Conservation (phyloP, 2,888 invertebrate species). For the Rapana venosa region DNA sequence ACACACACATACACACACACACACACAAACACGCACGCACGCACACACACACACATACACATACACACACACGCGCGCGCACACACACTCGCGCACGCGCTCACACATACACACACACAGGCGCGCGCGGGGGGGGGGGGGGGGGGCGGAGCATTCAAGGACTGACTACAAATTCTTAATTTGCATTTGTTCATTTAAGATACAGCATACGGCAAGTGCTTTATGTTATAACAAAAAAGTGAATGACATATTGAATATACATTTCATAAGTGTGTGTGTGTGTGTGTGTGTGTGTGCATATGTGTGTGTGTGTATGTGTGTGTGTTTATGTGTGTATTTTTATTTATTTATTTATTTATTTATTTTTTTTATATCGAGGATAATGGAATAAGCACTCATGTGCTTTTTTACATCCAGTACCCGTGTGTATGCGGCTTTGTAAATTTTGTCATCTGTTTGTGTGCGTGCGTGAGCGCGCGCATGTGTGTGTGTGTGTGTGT, state of each 20-base stretch:
- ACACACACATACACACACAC: too few species aligned
- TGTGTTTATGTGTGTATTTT: too few species aligned
- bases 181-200: neutral
- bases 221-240: neutral
- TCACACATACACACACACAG: neutral
- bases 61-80: neutral
- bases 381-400: too few species aligned
- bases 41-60: neutral
- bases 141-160: neutral
- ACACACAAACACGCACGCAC: neutral
- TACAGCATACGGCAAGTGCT: neutral
- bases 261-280: neutral
- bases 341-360: too few species aligned
- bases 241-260: neutral
- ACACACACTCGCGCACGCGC: neutral
- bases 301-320: neutral
- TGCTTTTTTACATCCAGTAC: too few species aligned
- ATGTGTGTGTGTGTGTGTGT: too few species aligned
- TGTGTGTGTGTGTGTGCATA: neutral
- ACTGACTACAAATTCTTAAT: neutral
- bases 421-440: too few species aligned
- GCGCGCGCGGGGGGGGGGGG: too few species aligned
- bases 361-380: too few species aligned
- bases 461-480: too few species aligned
- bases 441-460: too few species aligned